Conservation (phyloP, 2,888 invertebrate species). For the Helobdella robusta region DNA sequence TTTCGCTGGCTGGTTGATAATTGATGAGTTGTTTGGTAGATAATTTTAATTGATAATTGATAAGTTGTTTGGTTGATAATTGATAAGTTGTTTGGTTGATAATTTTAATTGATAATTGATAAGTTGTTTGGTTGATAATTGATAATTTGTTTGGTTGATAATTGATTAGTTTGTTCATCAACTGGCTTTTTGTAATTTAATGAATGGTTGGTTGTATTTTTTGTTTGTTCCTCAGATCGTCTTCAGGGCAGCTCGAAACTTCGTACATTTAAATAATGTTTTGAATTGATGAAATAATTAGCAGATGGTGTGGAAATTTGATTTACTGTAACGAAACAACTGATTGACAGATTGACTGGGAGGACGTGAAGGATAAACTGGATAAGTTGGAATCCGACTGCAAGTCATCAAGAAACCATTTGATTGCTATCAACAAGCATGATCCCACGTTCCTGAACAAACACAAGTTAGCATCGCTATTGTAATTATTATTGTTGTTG, state of each 20-base stretch:
- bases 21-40: not conserved
- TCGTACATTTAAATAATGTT: no score
- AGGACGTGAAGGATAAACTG: constrained; percentile 75
- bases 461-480: constrained; percentile 50
- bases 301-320: not conserved
- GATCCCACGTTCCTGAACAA: constrained; percentile 66
- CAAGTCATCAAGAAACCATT: constrained; percentile 90
- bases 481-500: not conserved
- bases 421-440: constrained; percentile 89
- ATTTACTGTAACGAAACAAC: not conserved
- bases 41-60: not conserved
- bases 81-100: not conserved
- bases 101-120: not conserved
- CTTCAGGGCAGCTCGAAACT: no score
- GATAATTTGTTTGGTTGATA: not conserved
- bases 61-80: not conserved
- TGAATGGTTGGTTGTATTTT: no score
- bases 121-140: not conserved
- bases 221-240: no score
- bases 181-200: no score
- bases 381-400: constrained; percentile 84
- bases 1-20: not conserved
- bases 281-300: no score
- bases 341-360: constrained; percentile 76
- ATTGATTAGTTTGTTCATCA: no score